Evolutionary conservation across 2,113 vertebrate species (phyloP).

Genomic region (Pantherophis guttatus): DNA sequence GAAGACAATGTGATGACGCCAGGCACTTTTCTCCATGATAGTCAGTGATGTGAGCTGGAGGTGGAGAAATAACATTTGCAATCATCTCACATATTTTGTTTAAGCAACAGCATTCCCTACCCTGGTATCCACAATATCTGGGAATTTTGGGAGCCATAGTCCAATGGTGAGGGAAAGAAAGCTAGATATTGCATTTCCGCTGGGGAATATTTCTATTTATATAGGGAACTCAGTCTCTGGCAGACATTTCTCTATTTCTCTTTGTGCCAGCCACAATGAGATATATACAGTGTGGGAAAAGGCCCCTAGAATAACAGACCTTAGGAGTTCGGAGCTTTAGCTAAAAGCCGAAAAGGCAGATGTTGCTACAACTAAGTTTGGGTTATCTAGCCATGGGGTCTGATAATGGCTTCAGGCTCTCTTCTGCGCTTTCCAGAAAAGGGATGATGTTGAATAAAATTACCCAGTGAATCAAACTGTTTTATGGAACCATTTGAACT

Average conservation of each 20-base stretch:
- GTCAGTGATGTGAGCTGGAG: not conserved
- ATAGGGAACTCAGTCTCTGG: not conserved
- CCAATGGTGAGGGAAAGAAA: not conserved
- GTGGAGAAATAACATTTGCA: not conserved
- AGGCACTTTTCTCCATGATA: not conserved
- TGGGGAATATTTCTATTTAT: not conserved
- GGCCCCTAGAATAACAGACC: not conserved
- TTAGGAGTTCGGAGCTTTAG: not conserved
- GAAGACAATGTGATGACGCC: not conserved
- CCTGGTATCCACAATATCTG: not conserved
- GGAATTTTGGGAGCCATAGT: not conserved
- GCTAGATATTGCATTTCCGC: not conserved
- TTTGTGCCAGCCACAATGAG: not conserved
- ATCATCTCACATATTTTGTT: not conserved
- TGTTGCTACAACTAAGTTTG: not conserved
- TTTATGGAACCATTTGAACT: not conserved
- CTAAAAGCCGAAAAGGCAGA: not conserved
- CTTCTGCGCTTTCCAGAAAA: not conserved
- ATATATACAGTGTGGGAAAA: not conserved
- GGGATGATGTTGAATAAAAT: not conserved
- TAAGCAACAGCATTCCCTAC: not conserved
- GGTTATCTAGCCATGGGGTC: not conserved
- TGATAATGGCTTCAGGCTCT: not conserved
- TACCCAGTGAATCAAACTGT: not conserved
- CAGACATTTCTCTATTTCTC: not conserved